phyloP scores from a whole-genome alignment of 2,797 vertebrate genomes.

The Cichlasoma orientale region DNA sequence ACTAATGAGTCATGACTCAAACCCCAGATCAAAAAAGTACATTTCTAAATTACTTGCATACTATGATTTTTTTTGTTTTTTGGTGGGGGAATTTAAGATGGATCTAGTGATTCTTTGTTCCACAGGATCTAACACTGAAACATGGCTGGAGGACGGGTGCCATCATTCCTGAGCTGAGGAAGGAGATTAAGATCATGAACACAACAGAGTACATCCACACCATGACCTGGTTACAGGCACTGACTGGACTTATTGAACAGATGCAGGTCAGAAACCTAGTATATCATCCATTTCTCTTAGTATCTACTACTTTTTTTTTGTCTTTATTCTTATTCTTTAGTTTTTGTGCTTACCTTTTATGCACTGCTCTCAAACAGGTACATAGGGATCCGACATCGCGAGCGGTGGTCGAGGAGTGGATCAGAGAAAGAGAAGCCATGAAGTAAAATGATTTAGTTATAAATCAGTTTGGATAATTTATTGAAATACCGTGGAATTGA shows the following conservation, averaged over 20 bases:
- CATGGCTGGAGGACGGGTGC: constrained; percentile 98
- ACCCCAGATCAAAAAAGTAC: neutral
- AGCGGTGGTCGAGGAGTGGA: constrained; percentile 92
- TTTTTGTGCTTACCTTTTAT: neutral
- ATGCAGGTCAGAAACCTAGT: constrained; percentile 89
- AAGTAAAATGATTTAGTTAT: constrained; percentile 77
- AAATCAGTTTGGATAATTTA: neutral
- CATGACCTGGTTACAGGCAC: constrained; percentile 93
- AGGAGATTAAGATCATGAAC: constrained; percentile 98
- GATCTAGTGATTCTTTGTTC: neutral
- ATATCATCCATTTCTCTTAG: neutral
- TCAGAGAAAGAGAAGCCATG: constrained; percentile 90
- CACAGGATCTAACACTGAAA: constrained; percentile 95
- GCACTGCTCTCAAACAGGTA: constrained; percentile 77
- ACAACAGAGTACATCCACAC: constrained; percentile 90
- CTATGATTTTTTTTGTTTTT: neutral
- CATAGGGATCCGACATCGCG: constrained; percentile 89
- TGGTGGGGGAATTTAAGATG: neutral
- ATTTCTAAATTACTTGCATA: neutral
- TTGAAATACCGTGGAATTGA: neutral
- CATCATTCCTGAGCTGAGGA: constrained; percentile 95
- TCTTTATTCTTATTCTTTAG: neutral
- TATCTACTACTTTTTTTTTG: neutral
- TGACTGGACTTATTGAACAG: constrained; percentile 93
- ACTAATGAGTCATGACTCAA: neutral